Base-by-base conservation (phyloP, 2,888 invertebrate species). In the Minunthozetes semirufus region DNA sequence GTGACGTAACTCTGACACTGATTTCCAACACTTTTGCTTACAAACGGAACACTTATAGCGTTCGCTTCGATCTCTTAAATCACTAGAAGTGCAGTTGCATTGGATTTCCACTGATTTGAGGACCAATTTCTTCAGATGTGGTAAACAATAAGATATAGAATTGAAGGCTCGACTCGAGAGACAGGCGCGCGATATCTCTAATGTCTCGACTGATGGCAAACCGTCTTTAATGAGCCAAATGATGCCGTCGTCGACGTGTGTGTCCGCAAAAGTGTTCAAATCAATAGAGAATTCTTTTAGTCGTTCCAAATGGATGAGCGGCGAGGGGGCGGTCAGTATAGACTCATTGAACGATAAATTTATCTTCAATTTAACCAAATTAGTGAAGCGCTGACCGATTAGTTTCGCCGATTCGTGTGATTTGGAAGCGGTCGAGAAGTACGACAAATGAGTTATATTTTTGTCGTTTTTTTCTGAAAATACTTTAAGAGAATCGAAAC, bases 181-280 rank as follows among this genome's bases (percentile, higher is more conserved):
- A 66, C 38, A 66, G 19, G 66, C 66, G 2, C 66, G 66, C 15
- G 66, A 38, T 38, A 66, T 66, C 38, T 66, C 66, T 5, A 66
- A 19, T 19, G 29, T 9, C n/a, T 66, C 19, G 15, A 66, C n/a
- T n/a, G 66, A 33, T 11, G 38, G 33, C 38, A 66, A 11, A 29
- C 66, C 66, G n/a, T 66, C 66, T 66, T 66, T 66, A 1, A 66
- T 33, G n/a, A 29, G 29, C 66, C 66, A 66, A 38, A 66, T 38
- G n/a, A 66, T 38, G 17, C 66, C 66, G 38, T 66, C 66, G 38
- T 66, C 66, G n/a, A 66, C 38, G 19, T 66, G 33, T 5, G 38
- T n/a, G 19, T 66, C 66, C 1, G n/a, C 29, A 11, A 66, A 66
- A 2, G 66, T 66, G 38, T 66, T 66, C 42, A 66, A n/a, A 42